phyloP scores from a whole-genome alignment of 2,113 vertebrate genomes.

The Myrmecobius fasciatus region DNA sequence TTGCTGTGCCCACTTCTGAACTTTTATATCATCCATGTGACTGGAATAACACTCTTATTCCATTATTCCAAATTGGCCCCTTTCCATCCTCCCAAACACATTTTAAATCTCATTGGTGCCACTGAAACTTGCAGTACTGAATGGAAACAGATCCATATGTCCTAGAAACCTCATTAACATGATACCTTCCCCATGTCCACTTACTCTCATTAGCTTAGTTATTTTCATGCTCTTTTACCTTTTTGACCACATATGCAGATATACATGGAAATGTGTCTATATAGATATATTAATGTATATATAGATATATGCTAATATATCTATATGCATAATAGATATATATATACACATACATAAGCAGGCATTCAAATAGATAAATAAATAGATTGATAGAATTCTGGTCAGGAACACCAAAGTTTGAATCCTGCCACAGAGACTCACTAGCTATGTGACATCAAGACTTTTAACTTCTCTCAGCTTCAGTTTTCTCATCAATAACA shows the following conservation, averaged over 20 bases:
- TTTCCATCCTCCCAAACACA: not conserved
- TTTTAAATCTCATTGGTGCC: conserved; percentile 15
- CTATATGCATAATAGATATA: not conserved
- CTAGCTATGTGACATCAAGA: not conserved
- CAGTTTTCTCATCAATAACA: not conserved
- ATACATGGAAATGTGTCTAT: too few species aligned
- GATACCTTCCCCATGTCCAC: not conserved
- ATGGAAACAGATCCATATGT: not conserved
- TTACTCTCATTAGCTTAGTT: not conserved
- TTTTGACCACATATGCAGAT: not conserved
- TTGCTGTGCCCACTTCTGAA: not conserved
- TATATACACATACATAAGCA: not conserved
- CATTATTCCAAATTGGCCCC: not conserved
- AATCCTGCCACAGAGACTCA: not conserved
- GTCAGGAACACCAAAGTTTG: not conserved
- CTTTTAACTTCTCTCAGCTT: not conserved
- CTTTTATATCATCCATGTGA: not conserved
- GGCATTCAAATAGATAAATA: too few species aligned
- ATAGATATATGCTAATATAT: not conserved
- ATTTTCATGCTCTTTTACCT: conserved; percentile 31
- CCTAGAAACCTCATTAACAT: not conserved
- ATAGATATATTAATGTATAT: not conserved
- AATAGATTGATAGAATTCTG: not conserved
- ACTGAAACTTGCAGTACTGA: conserved; percentile 20
- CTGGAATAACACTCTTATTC: not conserved